Evolutionary conservation across 1,140 invertebrate genomes (phyloP).

Genomic region (Conus ventricosus): DNA sequence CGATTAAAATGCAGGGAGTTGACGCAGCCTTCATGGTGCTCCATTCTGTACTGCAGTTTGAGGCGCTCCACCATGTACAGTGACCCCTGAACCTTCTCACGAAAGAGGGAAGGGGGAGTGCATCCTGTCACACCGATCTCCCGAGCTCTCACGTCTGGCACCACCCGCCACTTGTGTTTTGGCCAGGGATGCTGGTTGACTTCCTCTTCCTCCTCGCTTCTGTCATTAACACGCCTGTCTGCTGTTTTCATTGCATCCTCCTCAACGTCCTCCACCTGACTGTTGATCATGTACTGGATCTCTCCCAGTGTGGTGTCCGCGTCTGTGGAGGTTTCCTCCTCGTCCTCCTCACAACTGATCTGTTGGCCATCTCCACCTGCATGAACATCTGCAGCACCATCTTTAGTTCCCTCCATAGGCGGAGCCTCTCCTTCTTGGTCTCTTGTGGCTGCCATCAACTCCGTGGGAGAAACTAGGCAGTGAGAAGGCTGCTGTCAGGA

Average conservation of each 20-base stretch:
- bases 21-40: conserved; percentile 83
- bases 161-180: conserved; percentile 82
- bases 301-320: not conserved
- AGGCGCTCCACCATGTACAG: conserved; percentile 77
- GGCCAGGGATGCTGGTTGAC: conserved; percentile 74
- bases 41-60: conserved; percentile 80
- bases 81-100: conserved; percentile 86
- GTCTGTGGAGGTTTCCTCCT: not conserved
- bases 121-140: conserved; percentile 56
- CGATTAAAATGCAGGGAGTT: conserved; percentile 94
- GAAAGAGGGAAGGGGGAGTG: conserved; percentile 78
- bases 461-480: too few relatives aligned
- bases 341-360: too few relatives aligned
- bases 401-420: not conserved
- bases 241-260: not conserved
- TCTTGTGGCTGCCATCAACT: too few relatives aligned
- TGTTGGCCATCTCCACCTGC: not conserved
- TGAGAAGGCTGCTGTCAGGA: not conserved
- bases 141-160: conserved; percentile 69
- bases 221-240: not conserved
- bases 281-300: too few relatives aligned
- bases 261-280: too few relatives aligned
- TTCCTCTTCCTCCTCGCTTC: not conserved
- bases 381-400: not conserved
- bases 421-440: not conserved